These are phyloP conservation scores for Trissoscelio sp. DNA, from an alignment of 2,888 invertebrate species.

Conservation along the genomic window DNA sequence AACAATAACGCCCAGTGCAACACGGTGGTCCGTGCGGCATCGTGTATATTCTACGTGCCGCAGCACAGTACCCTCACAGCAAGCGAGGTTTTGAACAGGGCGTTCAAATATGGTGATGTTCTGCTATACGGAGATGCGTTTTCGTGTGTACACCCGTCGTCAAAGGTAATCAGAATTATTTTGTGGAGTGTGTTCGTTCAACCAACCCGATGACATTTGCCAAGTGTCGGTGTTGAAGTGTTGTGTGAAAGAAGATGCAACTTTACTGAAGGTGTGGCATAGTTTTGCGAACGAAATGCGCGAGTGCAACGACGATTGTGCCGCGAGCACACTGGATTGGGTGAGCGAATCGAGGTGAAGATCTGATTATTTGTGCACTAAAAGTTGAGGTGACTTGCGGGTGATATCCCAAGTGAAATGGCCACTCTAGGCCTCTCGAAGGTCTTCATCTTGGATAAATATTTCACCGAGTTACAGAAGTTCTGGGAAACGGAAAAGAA, in stretches of 20 bases:
- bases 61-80: background rate
- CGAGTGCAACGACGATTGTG: conserved; percentile 79
- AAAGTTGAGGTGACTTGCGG: conserved; percentile 72
- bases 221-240: conserved; percentile 19
- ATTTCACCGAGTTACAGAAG: conserved; percentile 97
- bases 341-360: conserved; percentile 46
- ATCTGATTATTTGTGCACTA: conserved; percentile 43
- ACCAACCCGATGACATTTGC: conserved; percentile 12
- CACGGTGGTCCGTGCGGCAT: no score
- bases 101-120: conserved; percentile 43
- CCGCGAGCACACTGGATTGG: conserved; percentile 72
- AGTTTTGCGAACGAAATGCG: conserved; percentile 74
- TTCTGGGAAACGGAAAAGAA: conserved; percentile 99
- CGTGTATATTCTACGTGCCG: conserved; percentile 17
- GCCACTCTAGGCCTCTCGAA: conserved; percentile 98
- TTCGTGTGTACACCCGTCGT: background rate
- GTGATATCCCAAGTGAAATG: conserved; percentile 85
- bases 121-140: background rate
- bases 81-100: conserved; percentile 21
- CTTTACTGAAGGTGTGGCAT: conserved; percentile 39
- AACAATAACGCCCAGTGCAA: no score
- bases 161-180: background rate
- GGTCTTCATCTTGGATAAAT: conserved; percentile 98
- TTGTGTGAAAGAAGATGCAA: conserved; percentile 35
- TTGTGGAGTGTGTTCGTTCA: background rate